These are phyloP conservation scores for Ephydatia muelleri DNA, from an alignment of 37 sponge, comb jelly and placozoan species.

Conservation along the genomic window DNA sequence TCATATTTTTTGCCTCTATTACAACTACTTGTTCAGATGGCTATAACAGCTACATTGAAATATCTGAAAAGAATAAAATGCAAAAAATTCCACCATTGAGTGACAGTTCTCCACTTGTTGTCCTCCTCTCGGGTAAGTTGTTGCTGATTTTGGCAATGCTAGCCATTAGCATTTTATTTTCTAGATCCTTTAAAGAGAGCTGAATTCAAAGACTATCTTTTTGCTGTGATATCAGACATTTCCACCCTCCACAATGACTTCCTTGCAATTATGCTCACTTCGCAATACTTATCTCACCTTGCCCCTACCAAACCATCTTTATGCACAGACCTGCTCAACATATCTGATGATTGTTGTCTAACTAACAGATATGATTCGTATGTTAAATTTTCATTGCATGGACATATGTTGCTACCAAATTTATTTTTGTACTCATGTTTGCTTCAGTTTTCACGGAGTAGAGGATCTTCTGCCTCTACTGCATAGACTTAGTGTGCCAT, in stretches of 20 bases:
- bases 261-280: background rate
- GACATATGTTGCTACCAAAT: background rate
- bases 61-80: background rate
- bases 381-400: background rate
- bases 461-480: background rate
- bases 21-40: constrained; percentile 32
- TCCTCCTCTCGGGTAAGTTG: background rate
- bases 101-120: background rate
- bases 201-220: background rate
- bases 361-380: background rate
- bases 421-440: background rate
- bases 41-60: background rate
- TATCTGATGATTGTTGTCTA: background rate
- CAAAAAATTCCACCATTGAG: background rate
- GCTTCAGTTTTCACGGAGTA: background rate
- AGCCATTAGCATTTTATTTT: background rate
- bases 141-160: background rate
- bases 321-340: background rate
- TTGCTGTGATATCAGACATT: background rate
- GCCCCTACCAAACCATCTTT: background rate
- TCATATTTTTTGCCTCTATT: constrained; percentile 5
- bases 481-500: background rate
- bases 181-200: background rate
- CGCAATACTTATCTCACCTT: background rate
- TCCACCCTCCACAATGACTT: background rate